Base-by-base conservation (phyloP, 2,113 vertebrate species). In the Montifringilla adamsi region DNA sequence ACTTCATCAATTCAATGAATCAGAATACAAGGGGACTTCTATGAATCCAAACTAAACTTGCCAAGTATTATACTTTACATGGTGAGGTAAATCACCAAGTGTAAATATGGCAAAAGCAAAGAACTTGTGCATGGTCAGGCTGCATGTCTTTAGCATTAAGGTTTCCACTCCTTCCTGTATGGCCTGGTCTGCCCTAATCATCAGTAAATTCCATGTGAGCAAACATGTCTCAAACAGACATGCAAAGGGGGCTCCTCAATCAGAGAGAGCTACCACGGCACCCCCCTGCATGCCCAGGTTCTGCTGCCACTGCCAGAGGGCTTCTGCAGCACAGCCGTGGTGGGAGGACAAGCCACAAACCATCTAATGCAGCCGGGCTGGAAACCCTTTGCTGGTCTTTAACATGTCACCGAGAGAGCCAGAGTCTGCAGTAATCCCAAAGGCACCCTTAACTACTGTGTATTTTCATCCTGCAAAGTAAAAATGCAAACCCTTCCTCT, bases 351-450 rank as follows among this genome's bases (percentile, higher is more conserved):
- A 87, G 78, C 21, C 26, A 49, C 39, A 55, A 64, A 15, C 13
- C 2, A 2, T 10, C 43, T 63, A 50, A 59, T 9, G 24, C 2
- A 7, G 39, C 18, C 3, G 2, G 66, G 30, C 3, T 6, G 2
- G 52, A 15, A 75, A 78, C 70, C 82, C 28, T 41, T 60, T 19
- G 30, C 5, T 37, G 28, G 47, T 68, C 26, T 72, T 88, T 64
- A 79, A 79, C 49, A 52, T 7, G 16, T 8, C 46, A 60, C 46
- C 0, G 2, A 52, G 30, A 72, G 58, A 80, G 43, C n/a, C n/a
- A 63, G 56, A 41, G 39, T 13, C 56, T 24, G 9, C 35, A 58
- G 41, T 24, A 47, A 46, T 63, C 35, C 39, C 69, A 7, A 50
- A 69, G 60, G 15, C 5, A 70, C 22, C 23, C 23, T 69, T 31